phyloP scores from a whole-genome alignment of 2,797 vertebrate species.

The Sorex maritimensis region DNA sequence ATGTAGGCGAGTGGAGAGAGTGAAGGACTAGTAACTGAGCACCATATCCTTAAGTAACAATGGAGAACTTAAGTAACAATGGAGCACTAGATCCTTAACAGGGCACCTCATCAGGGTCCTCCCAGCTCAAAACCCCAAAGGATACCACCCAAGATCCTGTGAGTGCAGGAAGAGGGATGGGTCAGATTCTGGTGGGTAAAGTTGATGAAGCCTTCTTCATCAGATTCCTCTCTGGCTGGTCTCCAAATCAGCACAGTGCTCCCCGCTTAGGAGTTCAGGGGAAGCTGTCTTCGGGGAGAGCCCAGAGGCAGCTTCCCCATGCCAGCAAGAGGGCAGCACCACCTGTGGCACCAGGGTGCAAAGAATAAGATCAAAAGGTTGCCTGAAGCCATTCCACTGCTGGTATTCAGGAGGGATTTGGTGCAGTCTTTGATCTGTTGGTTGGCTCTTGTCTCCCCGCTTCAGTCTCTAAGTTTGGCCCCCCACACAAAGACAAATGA shows the following conservation, averaged over 20 bases:
- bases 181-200: not conserved
- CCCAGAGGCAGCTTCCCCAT: conserved; percentile 55
- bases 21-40: not conserved
- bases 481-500: conserved; percentile 79
- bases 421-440: conserved; percentile 84
- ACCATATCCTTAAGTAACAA: not conserved
- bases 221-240: not conserved
- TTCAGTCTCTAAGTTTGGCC: conserved; percentile 75
- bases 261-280: not conserved
- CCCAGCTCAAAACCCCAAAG: not conserved
- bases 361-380: conserved; percentile 83
- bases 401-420: conserved; percentile 83
- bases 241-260: not conserved
- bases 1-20: not conserved
- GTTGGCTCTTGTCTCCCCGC: conserved; percentile 69
- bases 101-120: not conserved
- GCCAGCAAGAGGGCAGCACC: conserved; percentile 44
- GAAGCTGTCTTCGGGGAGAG: conserved; percentile 24
- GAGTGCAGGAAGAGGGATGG: not conserved
- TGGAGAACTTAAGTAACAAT: not conserved
- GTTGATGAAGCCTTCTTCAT: not conserved
- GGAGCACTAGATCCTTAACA: not conserved
- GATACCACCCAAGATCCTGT: not conserved
- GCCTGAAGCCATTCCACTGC: conserved; percentile 77
- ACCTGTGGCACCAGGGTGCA: conserved; percentile 50